phyloP scores from a whole-genome alignment of 2,888 invertebrate species.

The Volucella zonaria region DNA sequence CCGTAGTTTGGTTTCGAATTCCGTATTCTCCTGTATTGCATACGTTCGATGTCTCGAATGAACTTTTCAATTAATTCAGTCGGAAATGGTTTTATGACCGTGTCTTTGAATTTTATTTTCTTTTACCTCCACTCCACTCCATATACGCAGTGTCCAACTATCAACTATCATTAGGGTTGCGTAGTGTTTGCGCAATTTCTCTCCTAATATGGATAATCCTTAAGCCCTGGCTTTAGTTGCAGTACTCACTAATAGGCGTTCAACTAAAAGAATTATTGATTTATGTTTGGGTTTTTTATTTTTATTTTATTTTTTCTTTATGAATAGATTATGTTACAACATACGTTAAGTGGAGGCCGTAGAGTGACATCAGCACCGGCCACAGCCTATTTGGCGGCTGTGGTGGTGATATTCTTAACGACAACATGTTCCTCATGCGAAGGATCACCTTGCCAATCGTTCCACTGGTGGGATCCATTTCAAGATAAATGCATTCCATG shows the following conservation, averaged over 20 bases:
- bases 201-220: constrained; percentile 50
- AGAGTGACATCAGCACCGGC: constrained; percentile 70
- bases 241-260: neutral
- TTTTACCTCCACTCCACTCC: constrained; percentile 36
- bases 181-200: constrained; percentile 63
- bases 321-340: constrained; percentile 70
- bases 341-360: constrained; percentile 69
- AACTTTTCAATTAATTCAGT: constrained; percentile 73
- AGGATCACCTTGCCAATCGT: constrained; percentile 83
- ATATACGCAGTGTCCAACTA: constrained; percentile 58
- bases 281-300: neutral
- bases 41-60: constrained; percentile 69
- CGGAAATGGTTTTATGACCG: constrained; percentile 71
- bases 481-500: constrained; percentile 87
- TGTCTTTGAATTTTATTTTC: constrained; percentile 64
- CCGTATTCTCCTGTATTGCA: constrained; percentile 62
- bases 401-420: constrained; percentile 77
- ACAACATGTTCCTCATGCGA: constrained; percentile 80
- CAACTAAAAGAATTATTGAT: constrained; percentile 23
- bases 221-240: constrained; percentile 26
- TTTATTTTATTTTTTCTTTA: constrained; percentile 21
- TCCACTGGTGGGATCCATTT: constrained; percentile 88
- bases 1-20: constrained; percentile 61
- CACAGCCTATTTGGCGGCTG: constrained; percentile 76
- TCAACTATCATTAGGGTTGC: constrained; percentile 48